phyloP scores from a whole-genome alignment of 2,888 invertebrate genomes.

The Dynastes hyllus region DNA sequence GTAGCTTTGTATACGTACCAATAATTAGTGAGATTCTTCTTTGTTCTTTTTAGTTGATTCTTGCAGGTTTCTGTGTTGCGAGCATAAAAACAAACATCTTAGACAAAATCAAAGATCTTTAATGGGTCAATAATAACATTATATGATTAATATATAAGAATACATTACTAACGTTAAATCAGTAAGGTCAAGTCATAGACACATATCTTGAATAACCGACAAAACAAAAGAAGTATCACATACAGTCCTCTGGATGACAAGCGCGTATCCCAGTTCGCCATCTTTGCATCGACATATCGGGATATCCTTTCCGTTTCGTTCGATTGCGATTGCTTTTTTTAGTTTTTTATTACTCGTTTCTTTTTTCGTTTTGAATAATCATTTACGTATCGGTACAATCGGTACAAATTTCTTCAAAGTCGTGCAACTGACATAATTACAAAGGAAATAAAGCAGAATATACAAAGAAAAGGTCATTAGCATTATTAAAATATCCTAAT shows the following conservation, averaged over 20 bases:
- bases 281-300: constrained; percentile 26
- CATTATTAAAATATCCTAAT: background rate
- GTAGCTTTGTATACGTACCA: too few relatives aligned
- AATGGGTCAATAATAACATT: constrained; percentile 51
- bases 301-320: constrained; percentile 24
- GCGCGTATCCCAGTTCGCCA: constrained; percentile 21
- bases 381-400: too few relatives aligned
- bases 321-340: background rate
- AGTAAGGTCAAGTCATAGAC: constrained; percentile 47
- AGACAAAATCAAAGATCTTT: constrained; percentile 52
- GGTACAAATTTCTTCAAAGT: background rate
- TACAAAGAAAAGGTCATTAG: background rate
- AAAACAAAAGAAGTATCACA: constrained; percentile 63
- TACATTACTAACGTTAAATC: constrained; percentile 51
- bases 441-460: background rate
- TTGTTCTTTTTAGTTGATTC: too few relatives aligned
- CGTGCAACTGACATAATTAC: background rate
- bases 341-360: background rate
- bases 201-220: constrained; percentile 45
- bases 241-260: constrained; percentile 60
- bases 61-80: too few relatives aligned
- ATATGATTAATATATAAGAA: constrained; percentile 51
- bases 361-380: background rate
- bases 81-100: background rate
- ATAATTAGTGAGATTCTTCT: too few relatives aligned